Base-by-base conservation (phyloP, 2,888 invertebrate species). In the Uloborus plumipes region DNA sequence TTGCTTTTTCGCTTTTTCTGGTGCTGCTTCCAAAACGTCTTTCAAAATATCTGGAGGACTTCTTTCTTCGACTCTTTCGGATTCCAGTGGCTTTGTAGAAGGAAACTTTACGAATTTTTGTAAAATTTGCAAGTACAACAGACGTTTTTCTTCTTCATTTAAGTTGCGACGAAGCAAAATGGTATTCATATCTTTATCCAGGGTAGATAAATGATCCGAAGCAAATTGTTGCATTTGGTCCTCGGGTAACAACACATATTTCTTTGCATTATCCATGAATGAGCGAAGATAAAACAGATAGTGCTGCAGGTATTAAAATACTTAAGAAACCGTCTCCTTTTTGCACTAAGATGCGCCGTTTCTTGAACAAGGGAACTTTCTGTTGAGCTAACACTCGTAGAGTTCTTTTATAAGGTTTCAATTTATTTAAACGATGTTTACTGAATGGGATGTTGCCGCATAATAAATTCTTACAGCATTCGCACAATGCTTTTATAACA, bases 201-300 rank as follows among this genome's bases (percentile, higher is more conserved):
- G n/a, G 1, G n/a, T n/a, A n/a, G 16, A 16, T 53, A 53, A 58
- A 58, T 58, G 18, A 20, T 58, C 58, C n/a, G n/a, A 2, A 13
- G n/a, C 18, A 58, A 58, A 58, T 3, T 58, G 58, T 58, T 58
- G 58, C 58, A 14, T 58, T 13, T 22, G 58, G n/a, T 58, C 58
- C 18, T 20, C 18, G 58, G 58, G 58, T 15, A 58, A n/a, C 58
- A 58, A 58, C n/a, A 22, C 58, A 14, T 20, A 58, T 18, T 53
- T 53, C n/a, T 53, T 53, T 26, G 53, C 53, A n/a, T 53, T 15
- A 16, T 53, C 53, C 53, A 53, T 53, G 53, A 53, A 53, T 53
- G 16, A 53, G n/a, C 1, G 53, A 53, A 2, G 53, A 3, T n/a
- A 53, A 53, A 53, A 53, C 53, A 53, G 53, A 53, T n/a, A 53